Base-by-base conservation (phyloP, 2,797 vertebrate genomes). In the Hyperoplus lanceolatus region DNA sequence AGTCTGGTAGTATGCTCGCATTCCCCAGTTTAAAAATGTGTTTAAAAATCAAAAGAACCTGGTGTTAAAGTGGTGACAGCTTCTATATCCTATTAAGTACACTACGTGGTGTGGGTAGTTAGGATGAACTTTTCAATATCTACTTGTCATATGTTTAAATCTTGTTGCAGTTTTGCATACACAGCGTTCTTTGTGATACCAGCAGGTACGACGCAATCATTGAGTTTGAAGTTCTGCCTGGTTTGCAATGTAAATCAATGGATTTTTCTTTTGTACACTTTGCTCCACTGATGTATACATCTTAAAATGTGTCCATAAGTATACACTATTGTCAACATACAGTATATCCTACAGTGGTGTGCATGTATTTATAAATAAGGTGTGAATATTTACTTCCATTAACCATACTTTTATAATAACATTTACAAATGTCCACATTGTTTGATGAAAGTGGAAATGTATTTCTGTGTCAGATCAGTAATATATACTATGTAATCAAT, bases 151-250 rank as follows among this genome's bases (percentile, higher is more conserved):
- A 70, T 61, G 58, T 63, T 29, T 29, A 29, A 29, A 29, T 29
- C 29, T 74, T 75, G 43, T 60, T 85, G 45, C 45, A 76, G 72
- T 60, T 80, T 65, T 81, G 69, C 57, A 74, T 60, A 79, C 48
- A 80, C 39, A 85, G 64, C 6, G 36, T 92, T 78, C 85, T 90
- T 92, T 94, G 91, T 94, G 89, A 90, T 90, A 90, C 87, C 94
- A 95, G 92, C 93, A 92, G 78, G 70, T 64, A 75, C 76, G 85
- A 91, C 90, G 82, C 69, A 77, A 79, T 84, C 54, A 69, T 58
- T 36, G 39, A 62, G 61, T 83, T 82, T 84, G 60, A 88, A 90
- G 87, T 92, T 94, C 89, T 94, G 93, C 93, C 94, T 94, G 93
- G 90, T 90, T 95, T 89, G 64, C 79, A 80, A 77, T 88, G 68